phyloP scores from a whole-genome alignment of 2,797 vertebrate species.

The Coluber constrictor region DNA sequence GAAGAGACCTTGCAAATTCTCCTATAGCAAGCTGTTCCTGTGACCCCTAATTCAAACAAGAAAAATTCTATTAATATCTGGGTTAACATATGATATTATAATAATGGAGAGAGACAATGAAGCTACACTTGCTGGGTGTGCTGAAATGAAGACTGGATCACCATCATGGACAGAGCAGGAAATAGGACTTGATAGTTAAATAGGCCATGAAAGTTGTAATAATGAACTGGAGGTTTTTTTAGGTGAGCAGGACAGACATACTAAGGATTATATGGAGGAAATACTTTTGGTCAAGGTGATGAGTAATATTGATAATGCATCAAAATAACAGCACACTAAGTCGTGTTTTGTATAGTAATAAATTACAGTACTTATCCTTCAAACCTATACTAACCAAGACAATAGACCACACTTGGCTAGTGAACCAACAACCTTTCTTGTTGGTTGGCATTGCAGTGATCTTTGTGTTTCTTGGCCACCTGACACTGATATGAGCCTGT shows the following conservation, averaged over 20 bases:
- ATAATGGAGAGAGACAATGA: neutral
- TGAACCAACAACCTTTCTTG: no score
- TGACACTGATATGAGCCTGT: no score
- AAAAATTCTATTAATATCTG: neutral
- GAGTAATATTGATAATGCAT: neutral
- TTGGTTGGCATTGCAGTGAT: no score
- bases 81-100: neutral
- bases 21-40: constrained; percentile 96
- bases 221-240: neutral
- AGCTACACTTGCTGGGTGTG: neutral
- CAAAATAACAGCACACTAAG: neutral
- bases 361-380: neutral
- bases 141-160: neutral
- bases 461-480: no score
- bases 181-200: neutral
- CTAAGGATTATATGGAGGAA: neutral
- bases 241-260: neutral
- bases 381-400: neutral
- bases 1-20: constrained; percentile 92
- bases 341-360: no score
- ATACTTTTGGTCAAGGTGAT: neutral
- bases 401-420: neutral
- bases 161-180: neutral
- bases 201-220: neutral
- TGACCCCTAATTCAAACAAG: constrained; percentile 79